Conservation (phyloP, 2,888 invertebrate genomes). For the Ophion ventricosus region DNA sequence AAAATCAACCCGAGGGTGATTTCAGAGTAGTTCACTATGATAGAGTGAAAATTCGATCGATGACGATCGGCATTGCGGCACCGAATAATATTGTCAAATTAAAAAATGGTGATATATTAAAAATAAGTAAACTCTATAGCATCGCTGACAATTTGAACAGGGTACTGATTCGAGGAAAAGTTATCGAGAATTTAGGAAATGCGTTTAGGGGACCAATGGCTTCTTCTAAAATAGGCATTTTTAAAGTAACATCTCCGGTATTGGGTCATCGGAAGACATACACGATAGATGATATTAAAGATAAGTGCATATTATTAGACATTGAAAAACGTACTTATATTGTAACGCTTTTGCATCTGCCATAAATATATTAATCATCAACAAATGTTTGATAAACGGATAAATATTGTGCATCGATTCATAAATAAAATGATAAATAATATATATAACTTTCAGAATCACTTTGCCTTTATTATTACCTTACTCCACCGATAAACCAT, state of each 20-base stretch:
- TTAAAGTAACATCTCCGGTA: conserved; percentile 18
- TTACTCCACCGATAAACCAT: no score
- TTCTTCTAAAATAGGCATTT: conserved; percentile 46
- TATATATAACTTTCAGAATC: no score
- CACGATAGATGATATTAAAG: conserved; percentile 26
- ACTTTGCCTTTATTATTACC: no score
- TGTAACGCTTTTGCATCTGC: not conserved
- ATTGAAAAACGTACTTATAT: conserved; percentile 35
- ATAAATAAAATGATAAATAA: no score
- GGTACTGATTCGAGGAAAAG: conserved; percentile 33
- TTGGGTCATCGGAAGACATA: conserved; percentile 19
- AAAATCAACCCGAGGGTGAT: conserved; percentile 4
- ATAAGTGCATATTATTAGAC: conserved; percentile 39
- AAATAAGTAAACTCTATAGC: conserved; percentile 41
- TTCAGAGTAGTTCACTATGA: conserved; percentile 19
- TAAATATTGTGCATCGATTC: no score
- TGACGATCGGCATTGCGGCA: conserved; percentile 38
- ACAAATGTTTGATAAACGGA: no score
- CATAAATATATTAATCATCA: conserved; percentile 34
- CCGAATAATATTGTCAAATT: conserved; percentile 53
- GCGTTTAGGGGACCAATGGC: conserved; percentile 45
- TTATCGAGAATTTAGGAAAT: conserved; percentile 36
- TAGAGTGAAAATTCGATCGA: conserved; percentile 44
- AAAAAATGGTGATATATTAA: conserved; percentile 8
- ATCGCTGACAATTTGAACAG: conserved; percentile 6